Evolutionary conservation across 1,140 invertebrate species (phyloP), one percentile per base, ranked within the genome.

Genomic region (Lysiphlebus fabarum): DNA sequence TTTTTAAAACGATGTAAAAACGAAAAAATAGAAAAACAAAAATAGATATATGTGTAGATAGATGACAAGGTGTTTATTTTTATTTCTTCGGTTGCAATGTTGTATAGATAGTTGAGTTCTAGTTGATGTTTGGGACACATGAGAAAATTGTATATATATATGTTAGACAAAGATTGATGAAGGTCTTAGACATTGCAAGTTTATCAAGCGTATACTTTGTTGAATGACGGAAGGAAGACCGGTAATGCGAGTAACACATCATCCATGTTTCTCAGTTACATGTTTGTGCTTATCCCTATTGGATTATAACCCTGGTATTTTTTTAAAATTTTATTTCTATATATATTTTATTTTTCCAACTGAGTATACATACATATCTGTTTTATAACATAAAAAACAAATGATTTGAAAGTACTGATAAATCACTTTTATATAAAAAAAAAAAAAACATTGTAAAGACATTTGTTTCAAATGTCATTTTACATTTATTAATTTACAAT

Each of bases 191-290:
- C 41, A 47, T 41, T 26, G 53, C 59, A 57, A 61, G 54, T 61
- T 61, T 61, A 57, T 61, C 59, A 61, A 61, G 45, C 50, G 47
- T 61, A 56, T 61, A 61, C 47, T 53, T 56, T 61, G 41, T 41
- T 41, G 33, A 37, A 33, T 4, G 45, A 14, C 36, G 58, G 42
- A 40, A 51, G 51, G 44, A 38, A 40, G 7, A 59, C 37, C 26
- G 41, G 44, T 61, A 56, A 61, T 56, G 48, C n/a, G 14, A 26
- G 38, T 38, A 61, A 56, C 53, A 56, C 47, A 59, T 54, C 40
- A 58, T 44, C 38, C 58, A 26, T 42, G 12, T 43, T 37, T 42
- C 51, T 33, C n/a, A 33, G 5, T 43, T 61, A 44, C 47, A 7
- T 43, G 43, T 61, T 61, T 44, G 43, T 43, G 41, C 53, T 61